Evolutionary conservation across 2,113 vertebrate genomes (phyloP), one percentile per base, ranked within the genome.

Genomic region (Salvelinus sp.): DNA sequence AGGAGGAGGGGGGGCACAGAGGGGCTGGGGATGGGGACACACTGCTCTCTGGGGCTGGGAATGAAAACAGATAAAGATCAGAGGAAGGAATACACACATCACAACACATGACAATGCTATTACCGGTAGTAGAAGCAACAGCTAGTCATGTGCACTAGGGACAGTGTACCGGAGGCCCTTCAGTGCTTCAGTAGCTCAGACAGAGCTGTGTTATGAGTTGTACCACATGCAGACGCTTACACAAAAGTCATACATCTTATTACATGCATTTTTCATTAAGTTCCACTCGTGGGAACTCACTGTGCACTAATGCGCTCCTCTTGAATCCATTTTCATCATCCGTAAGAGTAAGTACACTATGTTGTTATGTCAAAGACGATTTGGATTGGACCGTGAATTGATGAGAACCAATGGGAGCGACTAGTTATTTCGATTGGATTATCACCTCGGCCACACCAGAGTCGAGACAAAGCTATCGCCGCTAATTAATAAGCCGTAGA

Each of bases 1-100:
- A 88, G 77, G 60, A 82, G 5, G 79, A 83, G 5, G 0, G 88
- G 4, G 0, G 88, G 81, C 93, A 96, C 70, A 86, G 70, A 62
- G 13, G 48, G 6, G 33, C 91, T 48, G 78, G 48, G 9, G 73
- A n/a, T 23, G 4, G 79, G 9, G 57, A 13, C 0, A 1, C 18
- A 2, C 23, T 71, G 70, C 28, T 4, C 4, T 30, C 57, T 75
- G 74, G 12, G 28, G 44, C 47, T 77, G 0, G 0, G 23, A 69
- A n/a, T 27, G 28, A 67, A n/a, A 23, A 58, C 25, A 28, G 60
- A 20, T 6, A 28, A 28, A 74, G 67, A 38, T 18, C 67, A 18
- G 6, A 18, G 22, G 13, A 25, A 12, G 18, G 18, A 38, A 69
- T 9, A 69, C 63, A 65, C 7, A 65, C 54, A 58, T 58, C 16